Base-by-base conservation (phyloP, 2,888 invertebrate genomes). In the Caradrina clavipalpis region DNA sequence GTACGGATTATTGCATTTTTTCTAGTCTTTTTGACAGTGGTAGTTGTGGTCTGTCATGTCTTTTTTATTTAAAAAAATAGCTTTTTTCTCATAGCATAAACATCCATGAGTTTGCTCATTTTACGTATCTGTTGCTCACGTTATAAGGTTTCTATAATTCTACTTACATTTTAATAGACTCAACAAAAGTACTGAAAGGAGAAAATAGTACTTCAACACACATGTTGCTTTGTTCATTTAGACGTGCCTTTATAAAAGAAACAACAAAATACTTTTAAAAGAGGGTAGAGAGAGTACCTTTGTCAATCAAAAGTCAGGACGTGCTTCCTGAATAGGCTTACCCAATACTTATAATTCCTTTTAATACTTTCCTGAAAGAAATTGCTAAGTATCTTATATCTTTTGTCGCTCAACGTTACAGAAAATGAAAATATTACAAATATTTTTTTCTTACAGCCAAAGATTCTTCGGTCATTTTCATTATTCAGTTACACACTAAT, bases 261-360 rank as follows among this genome's bases (percentile, higher is more conserved):
- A 35, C 53, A 11, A 49, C 21, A 47, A 57, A 47, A 21, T 1
- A 47, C 51, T 47, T 21, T 62, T 11, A n/a, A 39, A 63, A 53
- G 26, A 21, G 6, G 8, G 13, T n/a, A n/a, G n/a, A n/a, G n/a
- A n/a, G n/a, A n/a, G 13, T 21, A 47, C 3, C 21, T 47, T 31
- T 31, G 39, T 69, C 17, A 69, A 35, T 60, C 15, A 63, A 64
- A 70, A 39, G 54, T 1, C 21, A 39, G 57, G 54, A 73, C 69
- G 70, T 73, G 79, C 31, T 57, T 66, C 53, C 45, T 21, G 55
- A 72, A 69, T 68, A 71, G 49, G 71, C 55, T 70, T 69, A 71
- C 68, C 42, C 63, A 76, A 76, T 78, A 58, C 61, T 76, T 71
- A 56, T 31, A 31, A 66, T 19, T 51, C 60, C 65, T 67, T 31